phyloP scores from a whole-genome alignment of 1,140 invertebrate species.

The Chymomyza costata region DNA sequence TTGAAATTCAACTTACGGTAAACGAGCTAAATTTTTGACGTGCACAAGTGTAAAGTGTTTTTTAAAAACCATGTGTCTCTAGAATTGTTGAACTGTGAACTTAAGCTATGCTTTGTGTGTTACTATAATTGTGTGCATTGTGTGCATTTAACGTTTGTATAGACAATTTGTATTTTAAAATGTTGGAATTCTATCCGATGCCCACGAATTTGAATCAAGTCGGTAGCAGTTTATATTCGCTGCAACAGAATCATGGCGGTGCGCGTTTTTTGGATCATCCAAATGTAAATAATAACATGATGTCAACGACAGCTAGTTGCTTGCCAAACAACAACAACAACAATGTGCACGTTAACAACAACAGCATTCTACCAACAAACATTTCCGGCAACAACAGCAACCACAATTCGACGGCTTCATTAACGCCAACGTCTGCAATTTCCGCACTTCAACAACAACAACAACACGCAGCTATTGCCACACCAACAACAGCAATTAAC shows the following conservation, averaged over 20 bases:
- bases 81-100: too few species aligned
- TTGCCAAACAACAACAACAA: constrained; percentile 26
- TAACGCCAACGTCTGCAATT: constrained; percentile 49
- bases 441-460: constrained; percentile 40
- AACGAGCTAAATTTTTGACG: too few species aligned
- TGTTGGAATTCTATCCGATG: constrained; percentile 75
- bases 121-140: too few species aligned
- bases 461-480: constrained; percentile 28
- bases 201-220: constrained; percentile 73
- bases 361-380: constrained; percentile 35
- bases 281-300: constrained; percentile 15
- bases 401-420: constrained; percentile 52
- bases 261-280: constrained; percentile 69
- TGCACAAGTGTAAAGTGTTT: not conserved
- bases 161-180: constrained; percentile 36
- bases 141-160: too few species aligned
- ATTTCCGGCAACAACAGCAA: constrained; percentile 45
- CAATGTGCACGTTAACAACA: constrained; percentile 22
- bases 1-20: too few species aligned
- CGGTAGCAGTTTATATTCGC: constrained; percentile 64
- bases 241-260: constrained; percentile 71
- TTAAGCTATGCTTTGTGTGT: too few species aligned
- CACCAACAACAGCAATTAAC: constrained; percentile 37
- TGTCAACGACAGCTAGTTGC: constrained; percentile 11
- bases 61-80: not conserved